Percentiles rank a stretch among this genome's conserved stretches.
Evolutionary conservation across 2,113 vertebrate species (phyloP).

Genomic region (Ornithorhynchus anatinus): DNA sequence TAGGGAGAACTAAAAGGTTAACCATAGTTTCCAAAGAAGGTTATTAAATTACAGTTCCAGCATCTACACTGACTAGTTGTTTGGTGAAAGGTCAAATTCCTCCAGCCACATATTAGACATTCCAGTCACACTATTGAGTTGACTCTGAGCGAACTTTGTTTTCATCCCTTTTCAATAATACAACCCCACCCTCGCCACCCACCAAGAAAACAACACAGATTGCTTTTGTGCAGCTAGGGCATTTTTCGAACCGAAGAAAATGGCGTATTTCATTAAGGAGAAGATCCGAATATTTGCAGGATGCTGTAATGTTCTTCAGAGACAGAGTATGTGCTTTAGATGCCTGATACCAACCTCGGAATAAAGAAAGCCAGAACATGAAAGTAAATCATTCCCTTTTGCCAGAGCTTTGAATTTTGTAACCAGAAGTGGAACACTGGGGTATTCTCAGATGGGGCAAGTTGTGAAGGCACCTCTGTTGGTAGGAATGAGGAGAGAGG

Average conservation of each 20-base stretch:
- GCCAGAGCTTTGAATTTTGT: background rate
- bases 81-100: slow-evolving; percentile 35
- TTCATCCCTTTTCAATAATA: slow-evolving; percentile 15
- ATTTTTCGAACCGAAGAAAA: slow-evolving; percentile 34
- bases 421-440: background rate
- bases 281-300: background rate
- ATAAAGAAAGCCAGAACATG: background rate
- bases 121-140: slow-evolving; percentile 36
- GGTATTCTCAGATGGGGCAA: background rate
- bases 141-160: background rate
- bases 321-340: background rate
- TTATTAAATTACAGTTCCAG: background rate
- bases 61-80: background rate
- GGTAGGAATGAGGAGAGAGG: background rate
- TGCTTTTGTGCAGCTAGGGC: slow-evolving; percentile 18
- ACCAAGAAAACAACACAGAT: slow-evolving; percentile 14
- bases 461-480: background rate
- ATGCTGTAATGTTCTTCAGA: slow-evolving; percentile 18
- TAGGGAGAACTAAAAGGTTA: too few relatives aligned
- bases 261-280: background rate
- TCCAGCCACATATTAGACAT: slow-evolving; percentile 33
- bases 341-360: background rate
- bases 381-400: background rate
- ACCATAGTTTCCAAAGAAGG: background rate
- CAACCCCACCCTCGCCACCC: slow-evolving; percentile 12